Evolutionary conservation across 2,797 vertebrate genomes (phyloP), one percentile per base, ranked within the genome.

Genomic region (Huso huso): DNA sequence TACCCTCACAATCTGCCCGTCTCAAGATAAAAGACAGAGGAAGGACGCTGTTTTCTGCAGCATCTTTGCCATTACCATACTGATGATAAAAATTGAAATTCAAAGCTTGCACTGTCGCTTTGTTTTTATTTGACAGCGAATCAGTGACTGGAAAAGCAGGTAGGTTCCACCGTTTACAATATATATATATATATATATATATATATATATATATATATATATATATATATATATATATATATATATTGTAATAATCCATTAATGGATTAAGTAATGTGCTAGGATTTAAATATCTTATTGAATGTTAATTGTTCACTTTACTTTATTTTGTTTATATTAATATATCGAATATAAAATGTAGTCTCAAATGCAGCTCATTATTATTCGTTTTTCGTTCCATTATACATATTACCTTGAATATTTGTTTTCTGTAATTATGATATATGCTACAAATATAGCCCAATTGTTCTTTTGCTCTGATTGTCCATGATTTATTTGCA

Each of bases 101-200:
- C 69, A 61, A 65, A 65, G 64, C 69, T 70, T 69, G 69, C 62
- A 9, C 13, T 61, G 60, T 65, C 66, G 61, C 65, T 15, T 57
- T 62, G 48, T 55, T 37, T 53, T 48, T 65, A 69, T 64, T 70
- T 63, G 69, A 75, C 71, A 62, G 67, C 64, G 62, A 69, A n/a
- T 62, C 69, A 68, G 23, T 64, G 69, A 72, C 59, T 50, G 64
- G 63, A 72, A 70, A 70, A 63, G 74, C 83, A 85, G 84, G 84
- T 86, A 83, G 60, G 73, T 65, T 62, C 57, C 7, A 53, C 23
- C 8, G 18, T 9, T 53, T 64, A 18, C 15, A 1, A 18, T 18
- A 1, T 18, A 18, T 18, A 18, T 18, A 48, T 10, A 37, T 48
- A 3, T 10, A 63, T 37, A 9, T 63, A 10, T n/a, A 15, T 18